A percentile compares a stretch with the other conserved stretches of the same genome.
These are phyloP conservation scores for Agelas oroides DNA, from an alignment of 37 sponge, comb jelly and placozoan genomes.

Conservation along the genomic window DNA sequence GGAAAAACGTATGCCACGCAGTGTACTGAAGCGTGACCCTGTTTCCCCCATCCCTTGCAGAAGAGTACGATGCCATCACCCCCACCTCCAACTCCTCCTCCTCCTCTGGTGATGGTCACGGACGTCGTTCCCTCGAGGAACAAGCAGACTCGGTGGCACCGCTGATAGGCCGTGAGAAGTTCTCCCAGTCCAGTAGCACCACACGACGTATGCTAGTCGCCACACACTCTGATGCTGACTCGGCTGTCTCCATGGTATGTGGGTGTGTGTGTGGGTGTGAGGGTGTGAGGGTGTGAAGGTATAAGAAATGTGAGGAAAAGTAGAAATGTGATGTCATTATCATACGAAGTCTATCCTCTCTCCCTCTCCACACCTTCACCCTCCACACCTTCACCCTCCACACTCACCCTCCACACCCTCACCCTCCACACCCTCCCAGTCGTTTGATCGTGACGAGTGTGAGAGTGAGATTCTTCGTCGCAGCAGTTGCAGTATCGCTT, in stretches of 20 bases:
- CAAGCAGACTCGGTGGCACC: conserved; percentile 17
- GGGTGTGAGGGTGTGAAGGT: no score
- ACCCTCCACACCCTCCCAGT: background rate
- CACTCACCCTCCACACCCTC: no score
- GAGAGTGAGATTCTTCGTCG: conserved; percentile 20
- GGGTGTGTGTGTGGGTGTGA: no score
- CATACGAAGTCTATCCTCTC: no score
- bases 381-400: no score
- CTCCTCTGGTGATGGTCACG: background rate
- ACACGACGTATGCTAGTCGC: background rate
- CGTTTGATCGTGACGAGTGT: conserved; percentile 37
- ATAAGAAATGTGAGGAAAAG: background rate
- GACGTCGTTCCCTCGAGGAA: conserved; percentile 17
- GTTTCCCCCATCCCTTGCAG: no score
- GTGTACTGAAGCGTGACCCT: no score
- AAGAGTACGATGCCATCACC: no score
- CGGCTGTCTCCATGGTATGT: conserved; percentile 66
- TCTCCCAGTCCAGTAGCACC: background rate
- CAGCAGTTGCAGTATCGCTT: conserved; percentile 9
- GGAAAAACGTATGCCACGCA: no score
- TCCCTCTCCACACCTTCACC: no score
- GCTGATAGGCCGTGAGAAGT: background rate
- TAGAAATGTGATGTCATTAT: background rate
- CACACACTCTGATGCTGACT: conserved; percentile 54
- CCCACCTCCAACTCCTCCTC: no score